A percentile compares a stretch with the other conserved stretches of the same genome.
These are phyloP conservation scores for Drosophila maculinotata DNA, from an alignment of 2,888 invertebrate genomes.

Conservation along the genomic window DNA sequence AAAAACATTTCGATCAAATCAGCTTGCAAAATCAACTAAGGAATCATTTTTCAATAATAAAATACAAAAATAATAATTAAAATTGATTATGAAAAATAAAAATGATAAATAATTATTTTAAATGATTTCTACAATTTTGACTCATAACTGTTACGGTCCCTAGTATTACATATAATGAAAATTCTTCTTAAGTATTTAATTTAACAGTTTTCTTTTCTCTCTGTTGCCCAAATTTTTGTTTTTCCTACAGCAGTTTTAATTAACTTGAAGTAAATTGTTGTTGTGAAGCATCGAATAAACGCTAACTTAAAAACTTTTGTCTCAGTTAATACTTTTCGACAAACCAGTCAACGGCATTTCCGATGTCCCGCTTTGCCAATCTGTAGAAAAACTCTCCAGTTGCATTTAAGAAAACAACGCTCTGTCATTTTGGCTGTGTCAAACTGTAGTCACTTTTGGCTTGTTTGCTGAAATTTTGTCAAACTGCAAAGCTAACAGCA, in stretches of 20 bases:
- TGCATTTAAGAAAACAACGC: constrained; percentile 24
- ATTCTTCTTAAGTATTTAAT: not conserved
- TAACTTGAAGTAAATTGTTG: constrained; percentile 18
- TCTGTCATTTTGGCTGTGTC: constrained; percentile 39
- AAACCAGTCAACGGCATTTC: constrained; percentile 23
- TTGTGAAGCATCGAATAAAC: not conserved
- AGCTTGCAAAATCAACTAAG: no score
- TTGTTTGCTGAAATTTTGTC: constrained; percentile 69
- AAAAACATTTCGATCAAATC: no score
- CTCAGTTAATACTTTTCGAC: constrained; percentile 25
- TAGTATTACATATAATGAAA: not conserved
- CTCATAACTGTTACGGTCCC: no score
- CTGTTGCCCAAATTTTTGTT: not conserved
- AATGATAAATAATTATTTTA: no score
- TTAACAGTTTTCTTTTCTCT: not conserved
- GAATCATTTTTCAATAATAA: no score
- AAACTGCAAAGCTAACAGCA: constrained; percentile 67
- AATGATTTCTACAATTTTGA: no score
- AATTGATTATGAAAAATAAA: no score
- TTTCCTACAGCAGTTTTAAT: constrained; percentile 10
- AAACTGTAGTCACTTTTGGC: constrained; percentile 63
- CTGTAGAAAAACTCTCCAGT: constrained; percentile 15
- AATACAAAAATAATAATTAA: no score
- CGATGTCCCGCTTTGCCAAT: constrained; percentile 19
- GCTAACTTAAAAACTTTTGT: constrained; percentile 19